phyloP scores from a whole-genome alignment of 2,888 invertebrate genomes.

The Leptopterna dolabrata region DNA sequence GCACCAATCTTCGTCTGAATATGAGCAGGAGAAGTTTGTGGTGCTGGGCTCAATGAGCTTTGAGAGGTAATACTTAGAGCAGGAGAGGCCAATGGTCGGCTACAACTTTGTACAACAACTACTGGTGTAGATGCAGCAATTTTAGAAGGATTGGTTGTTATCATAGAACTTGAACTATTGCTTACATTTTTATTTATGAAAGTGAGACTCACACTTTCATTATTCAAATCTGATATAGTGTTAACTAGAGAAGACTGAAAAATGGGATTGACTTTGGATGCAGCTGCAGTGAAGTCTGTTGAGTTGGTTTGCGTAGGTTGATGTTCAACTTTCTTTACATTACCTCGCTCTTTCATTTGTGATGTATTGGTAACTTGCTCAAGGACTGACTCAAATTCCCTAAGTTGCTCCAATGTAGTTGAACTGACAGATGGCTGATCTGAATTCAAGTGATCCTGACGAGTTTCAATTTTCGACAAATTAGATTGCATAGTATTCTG shows the following conservation, averaged over 20 bases:
- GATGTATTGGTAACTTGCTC: slow-evolving; percentile 74
- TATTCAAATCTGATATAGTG: slow-evolving; percentile 59
- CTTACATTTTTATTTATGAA: slow-evolving; percentile 60
- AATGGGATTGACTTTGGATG: slow-evolving; percentile 58
- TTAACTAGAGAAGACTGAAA: slow-evolving; percentile 60
- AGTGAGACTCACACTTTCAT: slow-evolving; percentile 61
- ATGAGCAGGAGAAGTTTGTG: slow-evolving; percentile 69
- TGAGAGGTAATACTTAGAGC: slow-evolving; percentile 72
- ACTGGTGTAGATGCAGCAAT: slow-evolving; percentile 68
- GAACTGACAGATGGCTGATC: slow-evolving; percentile 76
- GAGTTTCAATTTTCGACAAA: slow-evolving; percentile 56
- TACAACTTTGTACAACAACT: slow-evolving; percentile 70
- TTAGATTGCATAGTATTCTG: slow-evolving; percentile 55
- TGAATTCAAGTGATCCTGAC: slow-evolving; percentile 63
- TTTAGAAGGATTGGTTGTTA: slow-evolving; percentile 58
- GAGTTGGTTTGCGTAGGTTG: slow-evolving; percentile 46
- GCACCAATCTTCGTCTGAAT: slow-evolving; percentile 59
- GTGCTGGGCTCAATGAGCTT: slow-evolving; percentile 72
- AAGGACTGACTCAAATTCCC: slow-evolving; percentile 84
- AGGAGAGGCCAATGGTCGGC: slow-evolving; percentile 71
- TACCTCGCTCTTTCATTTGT: slow-evolving; percentile 76
- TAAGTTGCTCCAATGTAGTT: slow-evolving; percentile 79
- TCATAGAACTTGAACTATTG: slow-evolving; percentile 41
- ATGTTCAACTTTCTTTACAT: slow-evolving; percentile 69
- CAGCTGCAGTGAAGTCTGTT: slow-evolving; percentile 51